Evolutionary conservation across 2,113 vertebrate genomes (phyloP), one percentile per base, ranked within the genome.

Genomic region (Xiphophorus couchianus): DNA sequence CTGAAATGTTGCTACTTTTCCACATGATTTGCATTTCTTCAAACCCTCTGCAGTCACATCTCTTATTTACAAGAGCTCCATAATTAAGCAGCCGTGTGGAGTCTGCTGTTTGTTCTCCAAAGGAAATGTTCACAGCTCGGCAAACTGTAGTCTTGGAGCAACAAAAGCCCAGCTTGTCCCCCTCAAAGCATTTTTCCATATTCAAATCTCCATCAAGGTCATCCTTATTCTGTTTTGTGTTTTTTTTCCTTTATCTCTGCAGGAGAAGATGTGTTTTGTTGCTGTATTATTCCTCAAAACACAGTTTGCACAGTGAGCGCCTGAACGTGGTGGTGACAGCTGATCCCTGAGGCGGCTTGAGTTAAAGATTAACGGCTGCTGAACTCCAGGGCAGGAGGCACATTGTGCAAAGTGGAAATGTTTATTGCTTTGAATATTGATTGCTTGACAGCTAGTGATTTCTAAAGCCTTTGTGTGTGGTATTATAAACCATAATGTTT

Each of bases 401-500:
- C 44, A n/a, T 75, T 78, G 25, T 67, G 74, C 62, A 76, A 83
- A 76, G 5, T 62, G 35, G 77, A 83, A 73, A 66, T 71, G 82
- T 82, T 84, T 0, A 76, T 42, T 28, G 29, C 29, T 62, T 68
- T 76, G 31, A 76, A 62, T 69, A 13, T 69, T 33, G 66, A 68
- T 48, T 76, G 25, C 66, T 48, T 69, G 0, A 62, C 67, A 68
- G 17, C 29, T 15, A 30, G 1, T 75, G 17, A 29, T 66, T 74
- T 66, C 3, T 29, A 61, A 67, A 22, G 60, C 65, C 37, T 75
- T 37, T 69, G 58, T 62, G 66, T 44, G 1, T 11, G 10, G 12
- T 25, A 19, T 82, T 66, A 63, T 71, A 63, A 70, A 54, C 27
- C 25, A 5, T 27, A 27, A 28, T 51, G 42, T 67, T 60, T 60